Evolutionary conservation across 1,140 invertebrate species (phyloP), one percentile per base, ranked within the genome.

Genomic region (Drosophila lowei): DNA sequence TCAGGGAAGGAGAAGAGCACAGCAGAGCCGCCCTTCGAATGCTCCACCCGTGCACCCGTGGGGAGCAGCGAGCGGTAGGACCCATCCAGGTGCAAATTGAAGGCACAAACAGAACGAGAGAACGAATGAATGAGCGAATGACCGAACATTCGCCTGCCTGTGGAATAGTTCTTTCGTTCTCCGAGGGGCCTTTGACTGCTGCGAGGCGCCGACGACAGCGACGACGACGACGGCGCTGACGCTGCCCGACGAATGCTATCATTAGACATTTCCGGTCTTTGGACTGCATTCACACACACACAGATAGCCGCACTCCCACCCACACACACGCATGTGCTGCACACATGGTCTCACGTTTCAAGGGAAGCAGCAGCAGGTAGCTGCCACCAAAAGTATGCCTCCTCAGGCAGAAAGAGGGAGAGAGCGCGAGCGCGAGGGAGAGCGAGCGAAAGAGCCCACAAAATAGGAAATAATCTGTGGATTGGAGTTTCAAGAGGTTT

Each of bases 221-320:
- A 34, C 30, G 44, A 52, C 52, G 65, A 61, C 56, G 60, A 50
- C 56, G 65, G 66, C 73, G 65, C 56, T 77, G 64, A 38, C 59
- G 49, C 47, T 42, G 62, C 59, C 55, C 46, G 55, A 25, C 58
- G 67, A 57, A 50, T 41, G 56, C 65, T 65, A 59, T 85, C 77
- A 77, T 84, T 80, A 77, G 63, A 73, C 77, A 80, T 85, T 85
- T 84, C 80, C 80, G 80, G 80, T 68, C 80, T 71, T 66, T 71
- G 62, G 59, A 18, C 60, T 65, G 47, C 65, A 66, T 49, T 74
- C 70, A 62, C 30, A 11, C 44, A 18, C 18, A 18, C 18, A 57
- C 34, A 13, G 34, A 38, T 38, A 38, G 34, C 11, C 34, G 11
- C 34, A 38, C 34, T 38, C 34, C 9, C 34, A 13, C 34, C 34